phyloP scores from a whole-genome alignment of 1,140 invertebrate genomes.

The Metopolophium dirhodum region DNA sequence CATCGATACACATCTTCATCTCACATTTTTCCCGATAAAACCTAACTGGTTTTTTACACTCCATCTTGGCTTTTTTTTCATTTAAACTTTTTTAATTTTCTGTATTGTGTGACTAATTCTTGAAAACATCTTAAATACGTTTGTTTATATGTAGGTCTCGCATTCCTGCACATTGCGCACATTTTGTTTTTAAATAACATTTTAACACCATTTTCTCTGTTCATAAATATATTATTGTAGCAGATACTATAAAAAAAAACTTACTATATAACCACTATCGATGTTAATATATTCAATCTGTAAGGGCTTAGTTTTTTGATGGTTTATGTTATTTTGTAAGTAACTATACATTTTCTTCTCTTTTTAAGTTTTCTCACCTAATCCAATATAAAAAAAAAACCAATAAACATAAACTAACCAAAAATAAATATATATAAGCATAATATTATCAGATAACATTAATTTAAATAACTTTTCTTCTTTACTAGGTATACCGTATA shows the following conservation, averaged over 20 bases:
- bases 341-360: not conserved
- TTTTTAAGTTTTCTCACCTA: not conserved
- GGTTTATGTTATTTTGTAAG: not conserved
- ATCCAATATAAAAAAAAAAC: not conserved
- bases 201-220: not conserved
- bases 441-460: not conserved
- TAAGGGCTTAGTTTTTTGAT: not conserved
- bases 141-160: not conserved
- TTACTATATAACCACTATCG: not conserved
- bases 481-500: not conserved
- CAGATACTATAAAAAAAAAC: not conserved
- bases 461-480: not conserved
- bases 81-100: not conserved
- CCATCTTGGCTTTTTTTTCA: not conserved
- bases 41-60: slow-evolving; percentile 18
- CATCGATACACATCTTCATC: not conserved
- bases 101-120: slow-evolving; percentile 19
- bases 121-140: not conserved
- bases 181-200: slow-evolving; percentile 23
- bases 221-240: not conserved
- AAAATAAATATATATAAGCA: not conserved
- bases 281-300: not conserved
- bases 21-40: slow-evolving; percentile 30
- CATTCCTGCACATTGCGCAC: not conserved
- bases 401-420: too few species aligned